Evolutionary conservation across 1,140 invertebrate genomes (phyloP).

Genomic region (Brachionus manjavacas): DNA sequence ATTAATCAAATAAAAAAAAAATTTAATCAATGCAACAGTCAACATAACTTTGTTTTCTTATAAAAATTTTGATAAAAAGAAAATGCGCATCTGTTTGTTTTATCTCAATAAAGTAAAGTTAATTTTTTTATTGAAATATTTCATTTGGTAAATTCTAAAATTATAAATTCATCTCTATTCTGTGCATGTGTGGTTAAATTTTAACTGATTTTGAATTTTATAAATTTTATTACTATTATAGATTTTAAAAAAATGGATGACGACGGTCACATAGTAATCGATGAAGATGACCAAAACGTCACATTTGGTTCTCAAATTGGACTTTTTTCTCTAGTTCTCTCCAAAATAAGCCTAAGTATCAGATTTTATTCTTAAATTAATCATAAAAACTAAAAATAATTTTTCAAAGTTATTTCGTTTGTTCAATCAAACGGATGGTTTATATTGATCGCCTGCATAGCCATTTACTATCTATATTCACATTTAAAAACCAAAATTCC

Average conservation of each 20-base stretch:
- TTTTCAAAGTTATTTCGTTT: neutral
- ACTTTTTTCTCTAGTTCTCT: neutral
- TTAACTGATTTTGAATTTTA: neutral
- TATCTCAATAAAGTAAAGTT: neutral
- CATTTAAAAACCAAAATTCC: neutral
- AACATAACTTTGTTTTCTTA: neutral
- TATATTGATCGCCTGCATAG: neutral
- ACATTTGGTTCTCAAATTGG: neutral
- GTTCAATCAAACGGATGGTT: conserved; percentile 33
- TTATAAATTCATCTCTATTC: neutral
- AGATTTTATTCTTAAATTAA: neutral
- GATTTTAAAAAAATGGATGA: conserved; percentile 26
- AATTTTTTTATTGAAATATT: neutral
- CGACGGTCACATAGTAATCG: neutral
- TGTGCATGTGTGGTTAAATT: neutral
- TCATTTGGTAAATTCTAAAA: neutral
- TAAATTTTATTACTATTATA: neutral
- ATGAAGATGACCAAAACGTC: neutral
- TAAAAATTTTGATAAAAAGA: neutral
- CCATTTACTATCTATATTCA: neutral
- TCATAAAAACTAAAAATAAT: neutral
- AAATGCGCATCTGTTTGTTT: neutral
- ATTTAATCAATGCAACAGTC: neutral
- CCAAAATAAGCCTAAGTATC: neutral
- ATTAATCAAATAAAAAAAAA: neutral